Base-by-base conservation (phyloP, 2,797 vertebrate genomes). In the Ptychobarbus kaznakovi region DNA sequence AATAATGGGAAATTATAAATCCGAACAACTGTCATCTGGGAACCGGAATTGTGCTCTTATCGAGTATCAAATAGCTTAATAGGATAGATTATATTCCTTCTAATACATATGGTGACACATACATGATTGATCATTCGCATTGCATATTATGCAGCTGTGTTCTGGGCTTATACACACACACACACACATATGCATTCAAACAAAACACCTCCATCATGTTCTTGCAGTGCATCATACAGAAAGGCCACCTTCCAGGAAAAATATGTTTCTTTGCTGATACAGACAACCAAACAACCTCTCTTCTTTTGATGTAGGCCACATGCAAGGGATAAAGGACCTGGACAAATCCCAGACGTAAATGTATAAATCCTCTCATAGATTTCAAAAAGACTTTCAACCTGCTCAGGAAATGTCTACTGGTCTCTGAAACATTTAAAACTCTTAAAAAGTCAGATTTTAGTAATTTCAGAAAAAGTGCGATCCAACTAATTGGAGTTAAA, bases 251-350 rank as follows among this genome's bases (percentile, higher is more conserved):
- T 76, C 32, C 38, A 68, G 72, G 81, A 38, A 32, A 89, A 86
- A 86, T 87, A 75, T 86, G 83, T 74, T 85, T 68, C 80, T 87
- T 87, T 83, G 82, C 80, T 80, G 80, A 87, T 86, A 83, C 76
- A 87, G 81, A 83, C 70, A 84, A 83, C 82, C 84, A 82, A 70
- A 85, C 75, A 82, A 75, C 42, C 44, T 35, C 7, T 25, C 22
- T 81, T 15, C 28, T 63, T 73, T 73, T 83, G 76, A 89, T 83
- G 66, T 73, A 66, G 74, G 77, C 66, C 83, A 86, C 73, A 82
- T 87, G 81, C 53, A 68, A 77, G 66, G 72, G 63, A 85, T 63
- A 90, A 86, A 87, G 81, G 35, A 65, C 42, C 16, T 7, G 69
- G 38, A 35, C 69, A 82, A 82, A 82, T 61, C 28, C 65, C 35